These are phyloP conservation scores for Vesta saturnalis DNA, from an alignment of 2,888 invertebrate species.

Conservation along the genomic window DNA sequence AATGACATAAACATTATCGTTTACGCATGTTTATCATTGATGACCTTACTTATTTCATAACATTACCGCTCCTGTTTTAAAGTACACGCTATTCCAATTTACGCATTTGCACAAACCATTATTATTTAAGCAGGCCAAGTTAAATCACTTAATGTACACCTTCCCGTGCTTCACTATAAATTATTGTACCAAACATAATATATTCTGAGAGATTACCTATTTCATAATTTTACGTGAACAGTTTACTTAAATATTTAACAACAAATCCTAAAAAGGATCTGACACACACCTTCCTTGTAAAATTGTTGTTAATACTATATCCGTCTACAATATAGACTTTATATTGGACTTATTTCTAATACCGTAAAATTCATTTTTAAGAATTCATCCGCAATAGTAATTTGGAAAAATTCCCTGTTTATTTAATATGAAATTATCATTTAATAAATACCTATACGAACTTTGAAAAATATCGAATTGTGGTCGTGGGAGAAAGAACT, in stretches of 20 bases:
- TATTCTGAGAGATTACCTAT: neutral
- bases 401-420: no score
- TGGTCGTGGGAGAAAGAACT: no score
- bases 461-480: no score
- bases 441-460: no score
- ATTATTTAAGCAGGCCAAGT: slow-evolving; percentile 27
- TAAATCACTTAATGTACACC: slow-evolving; percentile 18
- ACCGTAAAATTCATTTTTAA: no score
- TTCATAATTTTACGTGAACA: slow-evolving; percentile 10
- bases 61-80: slow-evolving; percentile 16
- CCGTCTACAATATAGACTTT: neutral
- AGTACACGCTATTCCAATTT: slow-evolving; percentile 25
- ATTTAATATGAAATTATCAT: no score
- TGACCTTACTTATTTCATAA: slow-evolving; percentile 25
- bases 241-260: neutral
- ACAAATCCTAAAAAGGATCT: neutral
- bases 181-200: no score
- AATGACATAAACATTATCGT: slow-evolving; percentile 9
- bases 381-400: no score
- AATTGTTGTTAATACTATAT: neutral
- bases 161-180: slow-evolving; percentile 1
- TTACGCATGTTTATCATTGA: slow-evolving; percentile 17
- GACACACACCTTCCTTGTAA: neutral
- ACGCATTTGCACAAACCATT: slow-evolving; percentile 26
- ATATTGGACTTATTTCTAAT: neutral